A percentile compares a stretch with the other conserved stretches of the same genome.
phyloP scores from a whole-genome alignment of 1,140 invertebrate species.

The Bathynomus jamesi region DNA sequence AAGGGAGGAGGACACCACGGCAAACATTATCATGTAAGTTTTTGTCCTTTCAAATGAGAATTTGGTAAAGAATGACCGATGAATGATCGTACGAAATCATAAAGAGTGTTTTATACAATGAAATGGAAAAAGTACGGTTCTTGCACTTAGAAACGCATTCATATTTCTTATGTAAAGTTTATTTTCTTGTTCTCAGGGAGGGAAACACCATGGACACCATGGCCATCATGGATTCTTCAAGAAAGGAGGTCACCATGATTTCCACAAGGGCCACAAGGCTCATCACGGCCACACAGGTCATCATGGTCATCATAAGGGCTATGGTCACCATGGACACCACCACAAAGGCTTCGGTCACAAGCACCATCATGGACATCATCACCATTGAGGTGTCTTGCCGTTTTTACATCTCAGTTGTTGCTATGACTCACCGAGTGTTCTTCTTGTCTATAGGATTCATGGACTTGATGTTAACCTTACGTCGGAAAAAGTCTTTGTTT shows the following conservation, averaged over 20 bases:
- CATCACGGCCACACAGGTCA: slow-evolving; percentile 23
- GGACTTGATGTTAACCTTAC: too few relatives aligned
- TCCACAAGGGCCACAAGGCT: slow-evolving; percentile 30
- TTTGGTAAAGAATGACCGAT: not conserved
- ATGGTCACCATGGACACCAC: slow-evolving; percentile 16
- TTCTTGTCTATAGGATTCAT: too few relatives aligned
- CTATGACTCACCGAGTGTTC: too few relatives aligned
- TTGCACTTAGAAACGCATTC: not conserved
- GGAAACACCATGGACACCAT: slow-evolving; percentile 29
- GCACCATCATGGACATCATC: not conserved
- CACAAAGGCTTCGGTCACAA: not conserved
- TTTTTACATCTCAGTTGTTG: too few relatives aligned
- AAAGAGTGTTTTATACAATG: not conserved
- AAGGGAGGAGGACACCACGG: slow-evolving; percentile 26
- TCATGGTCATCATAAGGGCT: slow-evolving; percentile 25
- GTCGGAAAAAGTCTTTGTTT: too few relatives aligned
- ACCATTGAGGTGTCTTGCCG: too few relatives aligned
- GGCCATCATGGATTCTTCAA: slow-evolving; percentile 32
- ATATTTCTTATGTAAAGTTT: not conserved
- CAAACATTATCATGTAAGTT: slow-evolving; percentile 25
- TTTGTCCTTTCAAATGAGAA: not conserved
- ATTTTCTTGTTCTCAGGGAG: slow-evolving; percentile 8
- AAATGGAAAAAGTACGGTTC: not conserved
- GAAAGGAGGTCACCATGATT: slow-evolving; percentile 30
- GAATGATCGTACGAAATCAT: not conserved